Evolutionary conservation across 2,888 invertebrate genomes (phyloP).

Genomic region (Agrenia bidenticulata): DNA sequence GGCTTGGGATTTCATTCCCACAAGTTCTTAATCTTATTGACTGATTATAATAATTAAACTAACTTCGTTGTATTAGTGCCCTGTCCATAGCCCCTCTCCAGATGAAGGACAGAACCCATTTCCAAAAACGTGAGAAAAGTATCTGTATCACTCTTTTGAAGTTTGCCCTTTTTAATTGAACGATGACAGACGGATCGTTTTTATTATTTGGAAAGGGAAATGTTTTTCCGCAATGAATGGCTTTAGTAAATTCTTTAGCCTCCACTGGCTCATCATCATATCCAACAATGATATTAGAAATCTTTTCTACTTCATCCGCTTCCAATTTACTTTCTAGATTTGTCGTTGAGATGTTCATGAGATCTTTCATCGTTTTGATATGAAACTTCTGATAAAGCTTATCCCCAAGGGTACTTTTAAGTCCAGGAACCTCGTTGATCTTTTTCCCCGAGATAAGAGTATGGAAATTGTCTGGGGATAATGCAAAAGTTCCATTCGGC

Average conservation of each 20-base stretch:
- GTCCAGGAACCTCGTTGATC: slow-evolving; percentile 14
- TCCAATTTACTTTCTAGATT: background rate
- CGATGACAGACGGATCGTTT: too few species aligned
- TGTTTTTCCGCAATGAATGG: slow-evolving; percentile 17
- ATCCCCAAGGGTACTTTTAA: slow-evolving; percentile 10
- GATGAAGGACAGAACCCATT: too few species aligned
- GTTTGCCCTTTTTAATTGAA: background rate
- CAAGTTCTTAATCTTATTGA: too few species aligned
- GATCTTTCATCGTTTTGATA: slow-evolving; percentile 14
- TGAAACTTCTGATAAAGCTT: background rate
- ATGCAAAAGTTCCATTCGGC: slow-evolving; percentile 11
- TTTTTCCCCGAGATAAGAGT: background rate
- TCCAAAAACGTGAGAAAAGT: too few species aligned
- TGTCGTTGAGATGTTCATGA: background rate
- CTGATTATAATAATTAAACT: too few species aligned
- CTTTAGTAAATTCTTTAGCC: slow-evolving; percentile 5
- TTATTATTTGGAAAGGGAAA: background rate
- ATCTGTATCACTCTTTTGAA: background rate
- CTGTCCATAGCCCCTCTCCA: too few species aligned
- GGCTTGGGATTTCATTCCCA: too few species aligned
- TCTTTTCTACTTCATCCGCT: background rate
- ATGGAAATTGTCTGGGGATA: background rate
- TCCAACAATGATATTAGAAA: slow-evolving; percentile 1
- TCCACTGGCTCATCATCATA: slow-evolving; percentile 1
- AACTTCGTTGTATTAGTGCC: too few species aligned